phyloP scores from a whole-genome alignment of 2,888 invertebrate genomes.

The Imbricaverruca yamaguchii region DNA sequence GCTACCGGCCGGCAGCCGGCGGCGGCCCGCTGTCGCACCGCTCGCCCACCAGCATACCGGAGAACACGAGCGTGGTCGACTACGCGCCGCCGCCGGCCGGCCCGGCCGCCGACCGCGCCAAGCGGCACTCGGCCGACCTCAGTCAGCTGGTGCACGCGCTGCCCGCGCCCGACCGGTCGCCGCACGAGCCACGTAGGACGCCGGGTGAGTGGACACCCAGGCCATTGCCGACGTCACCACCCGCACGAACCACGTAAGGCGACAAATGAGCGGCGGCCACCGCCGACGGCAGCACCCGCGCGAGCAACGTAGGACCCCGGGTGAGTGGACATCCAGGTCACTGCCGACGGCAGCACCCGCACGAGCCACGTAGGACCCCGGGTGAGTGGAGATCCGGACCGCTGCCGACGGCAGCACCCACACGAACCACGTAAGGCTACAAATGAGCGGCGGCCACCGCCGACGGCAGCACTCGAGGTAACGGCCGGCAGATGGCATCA shows the following conservation, averaged over 20 bases:
- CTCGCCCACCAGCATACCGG: slow-evolving; percentile 17
- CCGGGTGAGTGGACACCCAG: not conserved
- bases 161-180: not conserved
- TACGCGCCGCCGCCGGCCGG: not conserved
- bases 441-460: no score
- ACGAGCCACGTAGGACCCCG: no score
- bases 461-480: no score
- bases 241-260: no score
- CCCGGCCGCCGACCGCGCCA: not conserved
- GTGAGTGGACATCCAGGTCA: not conserved
- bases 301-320: not conserved
- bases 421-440: not conserved
- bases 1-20: not conserved
- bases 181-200: not conserved
- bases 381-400: no score
- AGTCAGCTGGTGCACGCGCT: not conserved
- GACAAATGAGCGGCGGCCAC: no score
- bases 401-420: no score
- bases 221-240: no score
- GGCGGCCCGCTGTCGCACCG: not conserved
- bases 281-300: no score
- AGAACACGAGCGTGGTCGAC: not conserved
- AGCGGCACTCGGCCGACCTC: slow-evolving; percentile 10
- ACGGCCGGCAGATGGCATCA: no score
- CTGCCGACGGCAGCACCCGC: no score